Evolutionary conservation across 2,113 vertebrate species (phyloP).

Genomic region (Connochaetes taurinus): DNA sequence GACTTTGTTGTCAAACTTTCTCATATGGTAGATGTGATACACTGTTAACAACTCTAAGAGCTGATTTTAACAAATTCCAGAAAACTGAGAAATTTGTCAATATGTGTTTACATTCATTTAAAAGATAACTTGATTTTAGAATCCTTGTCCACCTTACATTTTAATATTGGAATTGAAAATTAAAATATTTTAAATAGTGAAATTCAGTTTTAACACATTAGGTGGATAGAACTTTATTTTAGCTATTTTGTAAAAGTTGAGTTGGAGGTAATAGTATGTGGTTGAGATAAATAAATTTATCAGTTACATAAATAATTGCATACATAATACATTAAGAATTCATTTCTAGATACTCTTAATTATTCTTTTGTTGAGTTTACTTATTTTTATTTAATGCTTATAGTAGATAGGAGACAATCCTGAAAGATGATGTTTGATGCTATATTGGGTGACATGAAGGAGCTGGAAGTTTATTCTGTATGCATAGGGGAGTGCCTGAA

Average conservation of each 20-base stretch:
- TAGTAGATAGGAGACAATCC: neutral
- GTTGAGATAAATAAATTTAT: neutral
- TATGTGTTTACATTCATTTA: constrained; percentile 10
- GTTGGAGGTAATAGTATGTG: neutral
- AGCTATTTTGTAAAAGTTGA: neutral
- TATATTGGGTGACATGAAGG: neutral
- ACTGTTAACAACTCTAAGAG: constrained; percentile 10
- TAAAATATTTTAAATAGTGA: neutral
- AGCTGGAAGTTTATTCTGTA: neutral
- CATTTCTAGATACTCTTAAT: neutral
- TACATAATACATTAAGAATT: neutral
- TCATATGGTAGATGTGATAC: neutral
- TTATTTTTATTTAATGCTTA: constrained; percentile 12
- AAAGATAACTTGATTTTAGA: constrained; percentile 28
- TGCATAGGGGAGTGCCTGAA: neutral
- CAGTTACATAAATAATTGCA: neutral
- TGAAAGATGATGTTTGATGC: neutral
- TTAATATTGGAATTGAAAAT: constrained; percentile 16
- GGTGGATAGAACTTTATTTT: neutral
- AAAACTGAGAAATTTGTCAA: constrained; percentile 14
- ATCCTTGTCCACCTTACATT: neutral
- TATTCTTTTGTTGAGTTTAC: neutral
- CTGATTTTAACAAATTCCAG: neutral
- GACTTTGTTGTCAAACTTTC: neutral
- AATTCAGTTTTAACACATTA: neutral